Percentiles rank a stretch among this genome's conserved stretches.
phyloP scores from a whole-genome alignment of 1,140 invertebrate genomes.

The Neelides sp. region DNA sequence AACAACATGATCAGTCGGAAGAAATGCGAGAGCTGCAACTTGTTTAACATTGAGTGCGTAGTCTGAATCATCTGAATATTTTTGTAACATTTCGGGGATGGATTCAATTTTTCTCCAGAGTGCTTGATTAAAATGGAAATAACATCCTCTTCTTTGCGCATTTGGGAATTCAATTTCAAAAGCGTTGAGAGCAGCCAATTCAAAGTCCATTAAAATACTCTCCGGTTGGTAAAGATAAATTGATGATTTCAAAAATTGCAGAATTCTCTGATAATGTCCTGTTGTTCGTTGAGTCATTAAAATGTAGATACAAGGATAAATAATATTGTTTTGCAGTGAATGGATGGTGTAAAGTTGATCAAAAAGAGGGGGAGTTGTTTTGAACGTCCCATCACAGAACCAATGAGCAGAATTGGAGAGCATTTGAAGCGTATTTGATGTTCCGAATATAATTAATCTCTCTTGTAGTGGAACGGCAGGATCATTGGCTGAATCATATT shows the following conservation, averaged over 20 bases:
- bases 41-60: not conserved
- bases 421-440: too few relatives aligned
- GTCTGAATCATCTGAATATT: not conserved
- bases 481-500: too few relatives aligned
- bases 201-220: slow-evolving; percentile 11
- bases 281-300: too few relatives aligned
- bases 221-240: not conserved
- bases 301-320: slow-evolving; percentile 3
- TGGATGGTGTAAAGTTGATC: slow-evolving; percentile 9
- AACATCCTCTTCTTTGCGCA: slow-evolving; percentile 1
- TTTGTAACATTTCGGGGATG: not conserved
- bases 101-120: slow-evolving; percentile 9
- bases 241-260: too few relatives aligned
- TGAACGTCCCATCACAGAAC: slow-evolving; percentile 15
- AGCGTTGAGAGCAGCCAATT: slow-evolving; percentile 5
- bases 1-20: not conserved
- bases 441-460: too few relatives aligned
- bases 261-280: too few relatives aligned
- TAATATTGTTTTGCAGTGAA: not conserved
- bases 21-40: not conserved
- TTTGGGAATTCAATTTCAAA: not conserved
- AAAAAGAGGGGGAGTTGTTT: slow-evolving; percentile 2
- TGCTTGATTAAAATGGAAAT: slow-evolving; percentile 15
- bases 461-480: too few relatives aligned
- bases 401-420: slow-evolving; percentile 3